phyloP scores from a whole-genome alignment of 2,888 invertebrate genomes.

The Cynaeus angustus region DNA sequence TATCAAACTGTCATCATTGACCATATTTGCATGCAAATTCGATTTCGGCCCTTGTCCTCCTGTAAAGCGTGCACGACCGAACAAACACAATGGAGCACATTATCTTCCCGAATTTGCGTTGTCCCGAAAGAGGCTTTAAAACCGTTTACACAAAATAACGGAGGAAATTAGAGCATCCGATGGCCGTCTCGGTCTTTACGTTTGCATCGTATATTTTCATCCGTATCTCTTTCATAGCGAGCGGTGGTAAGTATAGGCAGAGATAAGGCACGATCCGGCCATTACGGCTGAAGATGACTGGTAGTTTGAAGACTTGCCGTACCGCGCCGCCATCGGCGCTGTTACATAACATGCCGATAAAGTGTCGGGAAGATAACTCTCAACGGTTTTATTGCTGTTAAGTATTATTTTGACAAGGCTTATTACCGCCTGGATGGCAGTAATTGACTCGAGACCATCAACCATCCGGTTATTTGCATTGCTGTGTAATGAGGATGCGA shows the following conservation, averaged over 20 bases:
- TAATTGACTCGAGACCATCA: slow-evolving; percentile 39
- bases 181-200: slow-evolving; percentile 53
- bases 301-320: slow-evolving; percentile 61
- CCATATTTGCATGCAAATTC: slow-evolving; percentile 17
- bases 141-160: slow-evolving; percentile 47
- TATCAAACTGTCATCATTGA: no score
- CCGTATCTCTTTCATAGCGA: slow-evolving; percentile 66
- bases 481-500: slow-evolving; percentile 31
- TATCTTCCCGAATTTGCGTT: slow-evolving; percentile 19
- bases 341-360: slow-evolving; percentile 62
- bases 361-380: slow-evolving; percentile 52
- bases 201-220: slow-evolving; percentile 65
- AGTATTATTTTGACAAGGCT: slow-evolving; percentile 52
- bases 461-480: slow-evolving; percentile 43
- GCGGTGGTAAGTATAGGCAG: slow-evolving; percentile 62
- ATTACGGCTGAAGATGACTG: slow-evolving; percentile 66
- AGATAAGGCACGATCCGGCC: slow-evolving; percentile 69
- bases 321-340: slow-evolving; percentile 57
- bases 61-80: background rate
- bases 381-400: slow-evolving; percentile 55
- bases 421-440: slow-evolving; percentile 38
- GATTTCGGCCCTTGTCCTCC: slow-evolving; percentile 5
- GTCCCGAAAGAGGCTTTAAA: slow-evolving; percentile 12
- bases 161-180: slow-evolving; percentile 49
- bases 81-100: slow-evolving; percentile 13